A percentile compares a stretch with the other conserved stretches of the same genome.
Conservation (phyloP, 2,888 invertebrate species). For the Embidobia sp. region DNA sequence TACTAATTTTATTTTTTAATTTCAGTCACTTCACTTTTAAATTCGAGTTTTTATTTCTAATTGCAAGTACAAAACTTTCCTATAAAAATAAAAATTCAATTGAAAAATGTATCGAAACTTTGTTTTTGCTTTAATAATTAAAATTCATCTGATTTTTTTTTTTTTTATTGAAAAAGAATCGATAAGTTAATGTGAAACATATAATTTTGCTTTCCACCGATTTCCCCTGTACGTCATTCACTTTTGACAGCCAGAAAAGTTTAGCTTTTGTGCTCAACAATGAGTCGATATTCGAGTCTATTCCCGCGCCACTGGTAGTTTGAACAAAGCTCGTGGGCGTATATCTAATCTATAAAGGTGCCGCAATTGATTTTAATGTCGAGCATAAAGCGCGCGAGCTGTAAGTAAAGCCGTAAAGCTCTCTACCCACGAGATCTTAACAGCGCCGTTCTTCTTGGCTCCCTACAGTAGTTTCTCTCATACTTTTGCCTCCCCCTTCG, state of each 20-base stretch:
- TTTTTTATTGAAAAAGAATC: too few relatives aligned
- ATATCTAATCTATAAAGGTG: slow-evolving; percentile 71
- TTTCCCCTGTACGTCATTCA: too few relatives aligned
- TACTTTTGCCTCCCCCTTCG: slow-evolving; percentile 38
- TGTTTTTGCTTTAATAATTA: too few relatives aligned
- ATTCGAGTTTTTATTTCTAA: too few relatives aligned
- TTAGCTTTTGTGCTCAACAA: slow-evolving; percentile 30
- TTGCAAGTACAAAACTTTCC: too few relatives aligned
- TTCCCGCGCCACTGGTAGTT: slow-evolving; percentile 52
- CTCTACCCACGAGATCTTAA: slow-evolving; percentile 65
- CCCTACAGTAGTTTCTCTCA: slow-evolving; percentile 52
- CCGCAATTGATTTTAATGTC: slow-evolving; percentile 74
- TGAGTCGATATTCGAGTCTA: slow-evolving; percentile 49
- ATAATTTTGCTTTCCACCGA: too few relatives aligned
- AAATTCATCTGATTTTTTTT: too few relatives aligned
- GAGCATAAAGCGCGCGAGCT: slow-evolving; percentile 68
- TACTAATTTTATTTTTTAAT: too few relatives aligned
- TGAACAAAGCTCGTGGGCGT: slow-evolving; percentile 46
- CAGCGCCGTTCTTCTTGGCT: slow-evolving; percentile 60
- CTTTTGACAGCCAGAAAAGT: neutral
- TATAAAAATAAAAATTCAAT: too few relatives aligned
- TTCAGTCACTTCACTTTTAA: too few relatives aligned
- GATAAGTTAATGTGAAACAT: too few relatives aligned
- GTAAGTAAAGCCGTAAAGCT: slow-evolving; percentile 68
- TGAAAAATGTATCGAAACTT: too few relatives aligned